Evolutionary conservation across 2,113 vertebrate species (phyloP).

Genomic region (Quiscalus mexicanus): DNA sequence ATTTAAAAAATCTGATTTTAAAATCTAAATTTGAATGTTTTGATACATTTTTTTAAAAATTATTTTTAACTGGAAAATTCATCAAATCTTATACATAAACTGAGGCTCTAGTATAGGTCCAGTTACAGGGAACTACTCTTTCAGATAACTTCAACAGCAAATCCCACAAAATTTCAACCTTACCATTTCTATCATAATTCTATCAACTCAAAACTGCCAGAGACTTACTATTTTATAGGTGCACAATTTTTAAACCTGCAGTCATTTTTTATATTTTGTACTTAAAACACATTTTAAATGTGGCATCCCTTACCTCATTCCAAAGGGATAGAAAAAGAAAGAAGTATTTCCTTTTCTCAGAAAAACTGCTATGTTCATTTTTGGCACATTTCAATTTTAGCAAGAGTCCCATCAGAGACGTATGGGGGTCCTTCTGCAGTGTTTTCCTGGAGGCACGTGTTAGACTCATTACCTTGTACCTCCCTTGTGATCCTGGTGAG

Average conservation of each 20-base stretch:
- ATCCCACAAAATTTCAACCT: not conserved
- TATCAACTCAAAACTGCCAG: not conserved
- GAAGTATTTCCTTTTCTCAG: not conserved
- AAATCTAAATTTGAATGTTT: not conserved
- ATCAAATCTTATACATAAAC: not conserved
- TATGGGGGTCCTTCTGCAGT: not conserved
- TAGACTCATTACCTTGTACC: not conserved
- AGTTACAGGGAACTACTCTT: not conserved
- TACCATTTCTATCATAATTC: not conserved
- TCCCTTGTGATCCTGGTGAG: not conserved
- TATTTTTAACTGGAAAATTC: not conserved
- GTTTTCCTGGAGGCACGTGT: not conserved
- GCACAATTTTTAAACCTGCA: not conserved
- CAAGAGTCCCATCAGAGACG: not conserved
- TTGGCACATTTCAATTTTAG: not conserved
- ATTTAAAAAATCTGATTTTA: not conserved
- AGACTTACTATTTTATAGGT: not conserved
- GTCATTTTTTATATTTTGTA: not conserved
- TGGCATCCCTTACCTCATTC: not conserved
- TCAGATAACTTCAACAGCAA: not conserved
- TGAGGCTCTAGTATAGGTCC: not conserved
- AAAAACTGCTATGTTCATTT: not conserved
- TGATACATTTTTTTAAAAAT: accelerated
- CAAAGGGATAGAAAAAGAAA: not conserved
- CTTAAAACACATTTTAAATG: not conserved